A percentile compares a stretch with the other conserved stretches of the same genome.
These are phyloP conservation scores for Drosophila bifasciata DNA, from an alignment of 1,140 invertebrate genomes.

Conservation along the genomic window DNA sequence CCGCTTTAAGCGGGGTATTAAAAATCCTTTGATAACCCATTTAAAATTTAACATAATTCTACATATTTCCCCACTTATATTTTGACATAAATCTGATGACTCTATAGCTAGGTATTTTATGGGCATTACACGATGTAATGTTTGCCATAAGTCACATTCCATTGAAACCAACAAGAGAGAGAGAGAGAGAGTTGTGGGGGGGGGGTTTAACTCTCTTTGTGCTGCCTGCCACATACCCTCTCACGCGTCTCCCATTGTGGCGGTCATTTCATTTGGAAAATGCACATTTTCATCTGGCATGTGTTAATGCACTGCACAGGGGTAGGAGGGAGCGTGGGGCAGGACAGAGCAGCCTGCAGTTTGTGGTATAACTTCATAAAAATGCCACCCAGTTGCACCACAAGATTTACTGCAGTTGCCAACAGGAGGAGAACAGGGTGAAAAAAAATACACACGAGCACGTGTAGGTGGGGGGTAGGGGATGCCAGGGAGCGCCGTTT, in stretches of 20 bases:
- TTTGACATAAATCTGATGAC: too few relatives aligned
- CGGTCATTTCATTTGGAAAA: constrained; percentile 35
- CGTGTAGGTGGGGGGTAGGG: background rate
- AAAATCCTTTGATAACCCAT: too few relatives aligned
- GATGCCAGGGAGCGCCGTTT: constrained; percentile 16
- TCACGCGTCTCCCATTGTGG: background rate
- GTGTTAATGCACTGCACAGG: constrained; percentile 33
- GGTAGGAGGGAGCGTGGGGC: background rate
- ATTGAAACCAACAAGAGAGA: too few relatives aligned
- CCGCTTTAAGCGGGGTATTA: too few relatives aligned
- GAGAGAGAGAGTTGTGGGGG: too few relatives aligned
- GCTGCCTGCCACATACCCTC: constrained; percentile 1
- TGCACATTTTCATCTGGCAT: constrained; percentile 23
- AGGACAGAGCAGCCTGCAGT: constrained; percentile 6
- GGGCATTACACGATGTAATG: too few relatives aligned
- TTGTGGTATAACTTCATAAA: constrained; percentile 57
- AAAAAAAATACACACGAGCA: background rate
- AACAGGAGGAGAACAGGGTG: too few relatives aligned
- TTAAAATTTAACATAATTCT: too few relatives aligned
- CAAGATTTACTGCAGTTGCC: constrained; percentile 43
- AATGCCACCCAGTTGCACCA: constrained; percentile 45
- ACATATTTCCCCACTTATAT: too few relatives aligned
- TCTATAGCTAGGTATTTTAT: too few relatives aligned
- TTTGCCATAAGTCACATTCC: too few relatives aligned
- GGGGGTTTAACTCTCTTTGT: too few relatives aligned